Percentiles rank a stretch among this genome's conserved stretches.
Evolutionary conservation across 2,113 vertebrate genomes (phyloP).

Genomic region (Ammodytes marinus): DNA sequence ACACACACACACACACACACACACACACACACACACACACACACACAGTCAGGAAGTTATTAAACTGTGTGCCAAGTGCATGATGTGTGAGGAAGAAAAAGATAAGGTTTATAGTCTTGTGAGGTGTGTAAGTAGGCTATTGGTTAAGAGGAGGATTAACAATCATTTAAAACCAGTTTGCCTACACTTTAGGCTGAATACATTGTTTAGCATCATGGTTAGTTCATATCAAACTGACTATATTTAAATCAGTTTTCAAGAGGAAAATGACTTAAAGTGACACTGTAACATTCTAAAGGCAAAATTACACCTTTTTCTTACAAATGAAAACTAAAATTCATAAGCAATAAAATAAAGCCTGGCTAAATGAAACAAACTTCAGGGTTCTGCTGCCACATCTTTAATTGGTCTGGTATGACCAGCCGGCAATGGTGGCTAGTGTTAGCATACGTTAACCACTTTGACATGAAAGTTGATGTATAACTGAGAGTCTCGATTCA

Average conservation of each 20-base stretch:
- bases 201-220: not conserved
- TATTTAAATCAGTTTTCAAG: not conserved
- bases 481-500: too few species aligned
- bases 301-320: not conserved
- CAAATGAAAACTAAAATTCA: not conserved
- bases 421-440: too few species aligned
- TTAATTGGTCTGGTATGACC: not conserved
- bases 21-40: too few species aligned
- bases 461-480: too few species aligned
- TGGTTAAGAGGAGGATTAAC: not conserved
- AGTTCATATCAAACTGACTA: not conserved
- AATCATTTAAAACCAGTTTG: not conserved
- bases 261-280: not conserved
- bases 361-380: not conserved
- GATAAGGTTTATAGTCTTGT: not conserved
- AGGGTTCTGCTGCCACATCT: not conserved
- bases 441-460: too few species aligned
- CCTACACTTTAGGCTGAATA: not conserved
- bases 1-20: not conserved
- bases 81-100: not conserved
- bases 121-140: not conserved
- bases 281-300: not conserved
- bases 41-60: slow-evolving; percentile 35
- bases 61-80: slow-evolving; percentile 34
- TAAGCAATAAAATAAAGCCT: not conserved